Percentiles rank a stretch among this genome's conserved stretches.
phyloP scores from a whole-genome alignment of 2,113 vertebrate species.

The Theristicus caerulescens region DNA sequence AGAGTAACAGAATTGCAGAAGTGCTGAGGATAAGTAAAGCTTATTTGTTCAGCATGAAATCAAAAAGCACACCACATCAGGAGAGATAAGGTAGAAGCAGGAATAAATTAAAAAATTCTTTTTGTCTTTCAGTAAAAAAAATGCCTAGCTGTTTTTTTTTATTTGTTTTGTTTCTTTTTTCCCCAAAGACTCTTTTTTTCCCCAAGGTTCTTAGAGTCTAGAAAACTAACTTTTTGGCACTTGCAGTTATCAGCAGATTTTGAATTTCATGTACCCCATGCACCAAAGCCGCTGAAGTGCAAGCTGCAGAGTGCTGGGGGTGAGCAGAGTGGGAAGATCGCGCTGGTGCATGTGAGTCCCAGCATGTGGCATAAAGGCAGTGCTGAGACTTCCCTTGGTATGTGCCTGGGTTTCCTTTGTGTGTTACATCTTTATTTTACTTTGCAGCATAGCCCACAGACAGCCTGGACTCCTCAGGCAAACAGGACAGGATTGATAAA shows the following conservation, averaged over 20 bases:
- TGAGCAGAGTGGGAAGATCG: rapidly evolving
- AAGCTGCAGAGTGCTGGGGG: no score
- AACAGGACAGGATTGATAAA: not conserved
- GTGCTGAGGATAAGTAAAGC: not conserved
- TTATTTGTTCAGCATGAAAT: not conserved
- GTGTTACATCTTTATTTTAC: not conserved
- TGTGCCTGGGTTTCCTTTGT: not conserved
- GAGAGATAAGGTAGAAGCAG: not conserved
- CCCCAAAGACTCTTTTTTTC: not conserved
- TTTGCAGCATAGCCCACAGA: not conserved
- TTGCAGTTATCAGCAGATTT: not conserved
- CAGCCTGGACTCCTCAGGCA: not conserved
- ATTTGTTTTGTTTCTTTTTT: not conserved
- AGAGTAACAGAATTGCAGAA: not conserved
- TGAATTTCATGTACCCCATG: rapidly evolving
- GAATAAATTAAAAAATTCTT: not conserved
- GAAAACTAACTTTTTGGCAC: not conserved
- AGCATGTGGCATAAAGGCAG: no score
- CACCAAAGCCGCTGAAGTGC: not conserved
- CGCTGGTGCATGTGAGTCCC: no score
- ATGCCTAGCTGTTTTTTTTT: not conserved
- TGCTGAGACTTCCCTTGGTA: not conserved
- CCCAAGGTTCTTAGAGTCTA: not conserved
- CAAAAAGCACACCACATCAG: not conserved
- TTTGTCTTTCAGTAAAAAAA: not conserved